Evolutionary conservation across 1,140 invertebrate genomes (phyloP), one percentile per base, ranked within the genome.

Genomic region (Centruroides vittatus): DNA sequence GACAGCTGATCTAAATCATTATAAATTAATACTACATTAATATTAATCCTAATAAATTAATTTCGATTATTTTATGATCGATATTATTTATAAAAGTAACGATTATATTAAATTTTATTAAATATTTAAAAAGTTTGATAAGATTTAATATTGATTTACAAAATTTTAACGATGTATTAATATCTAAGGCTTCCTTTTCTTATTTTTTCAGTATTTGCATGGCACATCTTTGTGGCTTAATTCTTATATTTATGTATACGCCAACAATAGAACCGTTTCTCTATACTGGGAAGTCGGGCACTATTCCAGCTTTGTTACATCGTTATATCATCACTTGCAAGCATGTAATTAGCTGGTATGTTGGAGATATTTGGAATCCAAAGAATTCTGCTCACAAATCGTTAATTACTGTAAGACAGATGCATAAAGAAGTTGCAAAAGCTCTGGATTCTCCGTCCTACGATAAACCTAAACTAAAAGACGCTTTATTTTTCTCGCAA

Each of bases 301-400:
- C 68, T 67, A 72, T 71, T 66, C 70, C 64, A 68, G 65, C 73
- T 65, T 83, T 89, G 0, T 89, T 88, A 70, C 81, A 78, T 60
- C 77, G 90, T 65, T 93, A 93, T 69, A 68, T 86, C 1, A 79
- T 79, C 2, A 89, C 86, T 0, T 73, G 85, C 46, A 72, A 82
- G 4, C 86, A 90, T 66, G 81, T 84, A 12, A 71, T 80, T 3
- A 69, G 79, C 4, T 93, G 89, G 89, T 88, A 87, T 65, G 73
- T 79, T 12, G 73, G 81, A 53, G 77, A 83, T 41, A 76, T 86
- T 5, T 80, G 74, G 74, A 65, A 72, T 5, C 51, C 68, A 34
- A 70, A 71, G 3, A 74, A 74, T 47, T 50, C 60, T 0, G 78
- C 73, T 0, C 72, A 75, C 36, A 69, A 71, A 12, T 76, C 78